Evolutionary conservation across 2,797 vertebrate genomes (phyloP).

Genomic region (Cossypha heuglini): DNA sequence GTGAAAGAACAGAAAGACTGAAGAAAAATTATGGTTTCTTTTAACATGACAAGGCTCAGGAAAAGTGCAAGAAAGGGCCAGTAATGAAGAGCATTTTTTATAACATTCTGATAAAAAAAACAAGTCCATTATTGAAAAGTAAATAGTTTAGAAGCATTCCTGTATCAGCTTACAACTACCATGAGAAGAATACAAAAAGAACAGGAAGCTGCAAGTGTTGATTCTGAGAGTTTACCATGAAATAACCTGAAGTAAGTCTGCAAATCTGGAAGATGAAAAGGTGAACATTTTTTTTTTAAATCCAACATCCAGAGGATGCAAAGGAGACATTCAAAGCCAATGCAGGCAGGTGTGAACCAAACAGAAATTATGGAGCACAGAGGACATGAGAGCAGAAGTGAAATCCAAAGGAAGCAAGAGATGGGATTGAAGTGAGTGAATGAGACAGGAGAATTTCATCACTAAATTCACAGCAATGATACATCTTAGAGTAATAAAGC

Average conservation of each 20-base stretch:
- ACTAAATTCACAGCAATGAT: background rate
- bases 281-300: background rate
- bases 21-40: background rate
- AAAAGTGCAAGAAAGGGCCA: background rate
- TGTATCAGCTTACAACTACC: background rate
- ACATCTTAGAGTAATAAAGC: background rate
- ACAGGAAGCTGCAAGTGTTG: background rate
- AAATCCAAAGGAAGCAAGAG: background rate
- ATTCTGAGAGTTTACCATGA: background rate
- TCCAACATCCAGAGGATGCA: background rate
- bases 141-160: background rate
- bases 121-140: background rate
- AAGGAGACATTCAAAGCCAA: background rate
- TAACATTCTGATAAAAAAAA: background rate
- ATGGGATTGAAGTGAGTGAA: background rate
- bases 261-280: background rate
- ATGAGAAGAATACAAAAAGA: background rate
- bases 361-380: fast-evolving
- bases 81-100: background rate
- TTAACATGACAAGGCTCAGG: background rate
- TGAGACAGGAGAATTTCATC: background rate
- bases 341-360: background rate
- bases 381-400: background rate
- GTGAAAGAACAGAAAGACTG: background rate
- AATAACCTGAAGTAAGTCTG: background rate